Evolutionary conservation across 2,888 invertebrate species (phyloP), one percentile per base, ranked within the genome.

Genomic region (Microplitis manilae): DNA sequence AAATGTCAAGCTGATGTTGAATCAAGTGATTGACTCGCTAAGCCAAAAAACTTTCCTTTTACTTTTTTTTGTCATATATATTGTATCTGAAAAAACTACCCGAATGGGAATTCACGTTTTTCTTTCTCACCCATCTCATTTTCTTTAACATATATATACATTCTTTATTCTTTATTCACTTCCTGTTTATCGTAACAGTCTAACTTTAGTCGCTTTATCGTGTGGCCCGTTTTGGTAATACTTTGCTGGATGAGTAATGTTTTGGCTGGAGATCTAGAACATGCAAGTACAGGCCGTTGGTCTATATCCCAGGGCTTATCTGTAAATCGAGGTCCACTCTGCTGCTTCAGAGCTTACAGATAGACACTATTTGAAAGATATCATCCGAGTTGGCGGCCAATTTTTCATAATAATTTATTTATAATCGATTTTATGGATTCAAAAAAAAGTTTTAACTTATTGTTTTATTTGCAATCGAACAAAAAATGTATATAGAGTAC

Each of bases 1-100:
- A 67, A 62, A 39, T 30, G 62, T 68, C 75, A 30, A 62, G 65
- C 20, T 75, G 59, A 50, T 20, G 15, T 75, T 62, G 20, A 41
- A 15, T 62, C 20, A 50, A 17, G 38, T 41, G 38, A 71, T 71
- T 60, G 71, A 71, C 61, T 38, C 39, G 50, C 50, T 50, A 9
- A 50, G 50, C 50, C 50, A 50, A 50, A 50, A 50, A 50, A 50
- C 13, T 50, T 50, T 8, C 9, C 50, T 50, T 50, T 30, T 30
- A 4, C 30, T 30, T 5, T 13, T 50, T 62, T 6, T 62, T 62
- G n/a, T 62, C 2, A 62, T 62, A 20, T 62, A 4, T 5, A 13
- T 50, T 13, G 50, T 9, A 50, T 50, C 50, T 50, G 6, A 50
- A 50, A 50, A 50, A 8, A 8, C 50, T 50, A 30, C 50, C 13